Percentiles rank a stretch among this genome's conserved stretches.
Conservation (phyloP, 2,888 invertebrate species). For the Myopa testacea region DNA sequence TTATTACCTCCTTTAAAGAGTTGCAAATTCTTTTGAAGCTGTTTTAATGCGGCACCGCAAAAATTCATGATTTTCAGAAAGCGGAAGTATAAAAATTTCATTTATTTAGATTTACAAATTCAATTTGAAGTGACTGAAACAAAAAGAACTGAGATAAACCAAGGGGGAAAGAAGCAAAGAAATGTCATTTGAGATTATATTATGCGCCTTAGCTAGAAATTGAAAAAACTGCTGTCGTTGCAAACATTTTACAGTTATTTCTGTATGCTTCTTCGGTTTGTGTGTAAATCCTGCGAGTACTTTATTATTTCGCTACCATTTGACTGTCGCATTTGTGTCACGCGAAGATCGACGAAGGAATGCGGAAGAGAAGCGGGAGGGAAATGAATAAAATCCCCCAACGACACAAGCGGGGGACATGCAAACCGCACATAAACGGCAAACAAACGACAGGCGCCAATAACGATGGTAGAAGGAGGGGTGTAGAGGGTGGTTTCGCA, state of each 20-base stretch:
- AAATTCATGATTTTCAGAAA: not conserved
- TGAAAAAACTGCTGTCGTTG: too few species aligned
- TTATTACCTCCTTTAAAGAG: not conserved
- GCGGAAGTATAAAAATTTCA: not conserved
- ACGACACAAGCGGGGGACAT: not conserved
- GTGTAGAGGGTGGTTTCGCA: too few species aligned
- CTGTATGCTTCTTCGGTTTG: not conserved
- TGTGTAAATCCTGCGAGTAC: not conserved
- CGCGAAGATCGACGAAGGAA: not conserved
- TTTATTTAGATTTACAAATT: not conserved
- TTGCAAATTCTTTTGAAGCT: not conserved
- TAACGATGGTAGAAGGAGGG: too few species aligned
- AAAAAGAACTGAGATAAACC: not conserved
- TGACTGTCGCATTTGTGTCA: slow-evolving; percentile 12
- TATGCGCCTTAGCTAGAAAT: too few species aligned
- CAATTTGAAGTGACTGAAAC: not conserved
- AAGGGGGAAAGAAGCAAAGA: not conserved
- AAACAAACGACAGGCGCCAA: too few species aligned
- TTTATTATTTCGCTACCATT: not conserved
- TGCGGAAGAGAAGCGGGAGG: not conserved
- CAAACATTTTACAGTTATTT: not conserved
- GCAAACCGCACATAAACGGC: too few species aligned
- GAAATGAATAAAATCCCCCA: not conserved
- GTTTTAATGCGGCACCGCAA: not conserved
- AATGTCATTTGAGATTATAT: too few species aligned